Evolutionary conservation across 2,888 invertebrate species (phyloP).

Genomic region (Leptarthrus brevirostris): DNA sequence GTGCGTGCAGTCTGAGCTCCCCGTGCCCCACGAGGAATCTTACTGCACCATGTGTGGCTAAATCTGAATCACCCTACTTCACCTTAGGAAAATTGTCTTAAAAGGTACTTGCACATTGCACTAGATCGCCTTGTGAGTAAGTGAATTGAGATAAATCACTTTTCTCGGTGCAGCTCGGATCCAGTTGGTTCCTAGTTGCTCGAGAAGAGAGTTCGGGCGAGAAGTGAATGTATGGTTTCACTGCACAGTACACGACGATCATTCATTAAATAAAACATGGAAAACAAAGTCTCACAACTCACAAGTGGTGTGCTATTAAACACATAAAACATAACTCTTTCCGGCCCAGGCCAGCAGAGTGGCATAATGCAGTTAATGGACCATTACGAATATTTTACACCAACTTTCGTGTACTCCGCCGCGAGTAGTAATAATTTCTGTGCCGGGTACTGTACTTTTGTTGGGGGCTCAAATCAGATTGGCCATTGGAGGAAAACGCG

Average conservation of each 20-base stretch:
- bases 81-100: constrained; percentile 35
- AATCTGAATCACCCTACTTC: constrained; percentile 27
- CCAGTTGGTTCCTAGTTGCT: neutral
- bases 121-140: constrained; percentile 42
- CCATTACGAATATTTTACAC: constrained; percentile 46
- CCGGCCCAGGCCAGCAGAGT: constrained; percentile 12
- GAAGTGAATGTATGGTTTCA: neutral
- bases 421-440: constrained; percentile 15
- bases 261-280: neutral
- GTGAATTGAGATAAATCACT: constrained; percentile 48
- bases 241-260: neutral
- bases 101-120: constrained; percentile 22
- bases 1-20: constrained; percentile 42
- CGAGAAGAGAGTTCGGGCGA: neutral
- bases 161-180: constrained; percentile 11
- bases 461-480: neutral
- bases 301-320: constrained; percentile 25
- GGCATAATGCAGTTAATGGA: constrained; percentile 47
- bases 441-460: neutral
- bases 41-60: neutral
- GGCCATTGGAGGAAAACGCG: neutral
- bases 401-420: constrained; percentile 33
- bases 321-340: constrained; percentile 42
- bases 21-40: neutral
- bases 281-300: neutral